Base-by-base conservation (phyloP, 2,113 vertebrate species). In the Atlantisia rogersi region DNA sequence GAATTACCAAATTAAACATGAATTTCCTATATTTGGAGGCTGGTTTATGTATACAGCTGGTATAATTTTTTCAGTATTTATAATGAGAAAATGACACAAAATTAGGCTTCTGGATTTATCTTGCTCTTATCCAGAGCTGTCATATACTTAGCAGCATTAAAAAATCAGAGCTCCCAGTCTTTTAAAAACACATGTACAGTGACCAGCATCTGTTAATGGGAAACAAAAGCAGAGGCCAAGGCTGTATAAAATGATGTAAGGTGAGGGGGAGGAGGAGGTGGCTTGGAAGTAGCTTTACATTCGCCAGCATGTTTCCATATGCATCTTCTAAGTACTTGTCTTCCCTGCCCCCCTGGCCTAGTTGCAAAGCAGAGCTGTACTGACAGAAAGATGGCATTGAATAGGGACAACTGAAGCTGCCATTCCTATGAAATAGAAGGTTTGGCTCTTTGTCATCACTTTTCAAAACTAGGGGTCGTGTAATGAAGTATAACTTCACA, bases 331-430 rank as follows among this genome's bases (percentile, higher is more conserved):
- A 37, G 76, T 50, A 10, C 58, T 56, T 68, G 21, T 31, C 28
- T 59, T 55, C 37, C 78, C 1, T 3, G 0, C 55, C 31, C 31
- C 15, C 35, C 31, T 9, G 4, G 42, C 42, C 48, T 21, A 48
- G 32, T 16, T 85, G 53, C 48, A 68, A 71, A 86, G 42, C 24
- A 53, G 9, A 21, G 56, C 11, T 31, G 8, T 40, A 13, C 44
- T 48, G 64, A 65, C 12, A 68, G 32, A 64, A 79, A 67, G 46
- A 11, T 63, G 52, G 15, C 13, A 64, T 18, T 69, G 39, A 63
- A 39, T 2, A n/a, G 70, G 46, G 9, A 11, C 26, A 64, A 14
- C 13, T 17, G 12, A 48, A 77, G 32, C 40, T 74, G n/a, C 31
- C 17, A 9, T 31, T 82, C 28, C n/a, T 76, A 3, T 40, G 48